Base-by-base conservation (phyloP, 1,140 invertebrate species). In the Microplitis mediator region DNA sequence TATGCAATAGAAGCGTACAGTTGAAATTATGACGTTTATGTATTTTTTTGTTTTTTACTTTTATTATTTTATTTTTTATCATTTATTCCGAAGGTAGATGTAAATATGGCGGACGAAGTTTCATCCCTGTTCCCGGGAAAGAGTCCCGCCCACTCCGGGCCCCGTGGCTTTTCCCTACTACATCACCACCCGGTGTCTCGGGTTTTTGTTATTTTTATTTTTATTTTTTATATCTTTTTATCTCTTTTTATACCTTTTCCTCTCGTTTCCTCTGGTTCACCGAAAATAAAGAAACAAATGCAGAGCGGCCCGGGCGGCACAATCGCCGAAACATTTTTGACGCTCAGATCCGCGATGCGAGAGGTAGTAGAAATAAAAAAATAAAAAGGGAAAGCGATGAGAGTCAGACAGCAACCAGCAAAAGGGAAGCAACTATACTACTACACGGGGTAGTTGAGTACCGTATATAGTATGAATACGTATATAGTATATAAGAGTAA, bases 21-120 rank as follows among this genome's bases (percentile, higher is more conserved):
- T 45, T 45, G 5, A 45, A 14, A 56, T 56, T 56, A 16, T 56
- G n/a, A 16, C 16, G n/a, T 16, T 5, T 56, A 6, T 56, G 2
- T 23, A 6, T 5, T 45, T 45, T 45, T 45, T 23, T 63, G 4
- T 63, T 35, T 63, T n/a, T 16, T 6, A 16, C 36, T 63, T 31
- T 39, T n/a, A 36, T 14, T 4, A 39, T 23, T 45, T 56, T 66
- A 23, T 56, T 69, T 73, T 69, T 61, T 63, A 39, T 52, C 35
- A 52, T 64, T 69, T 50, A 45, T 73, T 36, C 16, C 13, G 74
- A 74, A 74, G 75, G 70, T 70, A 74, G 75, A 80, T 81, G 80
- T 81, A 84, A 85, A 85, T 85, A 85, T 85, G 83, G 84, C 84
- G 82, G 81, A 77, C 80, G 77, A 85, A 82, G 82, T 84, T 84